These are phyloP conservation scores for Chrysopa pallens DNA, from an alignment of 1,140 invertebrate genomes.

Conservation along the genomic window DNA sequence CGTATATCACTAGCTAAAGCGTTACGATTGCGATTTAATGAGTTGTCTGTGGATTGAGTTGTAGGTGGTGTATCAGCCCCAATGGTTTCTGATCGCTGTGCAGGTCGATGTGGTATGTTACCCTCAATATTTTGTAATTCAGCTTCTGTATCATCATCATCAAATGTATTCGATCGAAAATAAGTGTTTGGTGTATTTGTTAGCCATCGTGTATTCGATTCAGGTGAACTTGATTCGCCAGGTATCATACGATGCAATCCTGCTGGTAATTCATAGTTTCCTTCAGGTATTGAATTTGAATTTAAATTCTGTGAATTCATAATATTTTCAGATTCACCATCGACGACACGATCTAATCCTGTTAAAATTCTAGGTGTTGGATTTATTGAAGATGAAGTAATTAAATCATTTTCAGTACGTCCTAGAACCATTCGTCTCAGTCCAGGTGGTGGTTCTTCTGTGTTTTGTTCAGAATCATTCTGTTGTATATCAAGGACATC, in stretches of 20 bases:
- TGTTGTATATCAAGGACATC: slow-evolving; percentile 21
- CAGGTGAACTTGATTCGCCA: slow-evolving; percentile 25
- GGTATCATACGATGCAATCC: slow-evolving; percentile 36
- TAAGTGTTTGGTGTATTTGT: slow-evolving; percentile 1
- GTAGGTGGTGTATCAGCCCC: slow-evolving; percentile 19
- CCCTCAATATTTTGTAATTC: slow-evolving; percentile 12
- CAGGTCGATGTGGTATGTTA: slow-evolving; percentile 1
- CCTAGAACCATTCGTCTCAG: slow-evolving; percentile 26
- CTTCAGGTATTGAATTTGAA: not conserved
- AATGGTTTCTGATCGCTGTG: slow-evolving; percentile 16
- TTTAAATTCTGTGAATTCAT: not conserved
- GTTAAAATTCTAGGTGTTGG: slow-evolving; percentile 1
- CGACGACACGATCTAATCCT: not conserved
- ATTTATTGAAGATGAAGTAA: not conserved
- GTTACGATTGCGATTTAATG: slow-evolving; percentile 4
- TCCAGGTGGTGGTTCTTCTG: slow-evolving; percentile 17
- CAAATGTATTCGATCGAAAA: slow-evolving; percentile 4
- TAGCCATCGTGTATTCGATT: slow-evolving; percentile 5
- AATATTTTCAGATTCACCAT: slow-evolving; percentile 1
- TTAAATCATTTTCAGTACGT: slow-evolving; percentile 8
- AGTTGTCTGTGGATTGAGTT: slow-evolving; percentile 8
- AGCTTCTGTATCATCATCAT: slow-evolving; percentile 15
- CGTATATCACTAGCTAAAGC: slow-evolving; percentile 15
- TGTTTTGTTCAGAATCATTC: not conserved
- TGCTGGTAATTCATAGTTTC: slow-evolving; percentile 25